Evolutionary conservation across 2,113 vertebrate species (phyloP), one percentile per base, ranked within the genome.

Genomic region (Antechinus stuartii): DNA sequence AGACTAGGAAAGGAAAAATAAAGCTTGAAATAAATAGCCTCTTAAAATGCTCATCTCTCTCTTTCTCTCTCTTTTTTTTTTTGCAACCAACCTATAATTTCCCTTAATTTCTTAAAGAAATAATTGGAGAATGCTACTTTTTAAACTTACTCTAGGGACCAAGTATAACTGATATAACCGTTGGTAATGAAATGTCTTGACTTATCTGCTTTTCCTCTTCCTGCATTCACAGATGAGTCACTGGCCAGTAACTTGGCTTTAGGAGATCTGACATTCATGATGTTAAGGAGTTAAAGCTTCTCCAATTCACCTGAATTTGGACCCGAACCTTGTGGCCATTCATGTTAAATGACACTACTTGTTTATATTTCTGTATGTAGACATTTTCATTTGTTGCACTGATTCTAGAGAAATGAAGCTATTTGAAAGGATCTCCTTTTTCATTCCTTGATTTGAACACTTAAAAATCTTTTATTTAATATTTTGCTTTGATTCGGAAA

Each of bases 1-100:
- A 96, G 89, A 96, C 93, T 90, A 42, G 95, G 49, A 96, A 96
- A 92, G 94, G 54, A 92, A 96, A 95, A 97, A 96, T 47, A 96
- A 96, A 98, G 91, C 97, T 94, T 98, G 54, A 96, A 98, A 96
- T 97, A 54, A 98, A 96, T 97, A 53, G 35, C 95, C 97, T 98
- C 94, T 90, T 76, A 94, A 95, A 92, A 14, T 96, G 94, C 92
- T 42, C 53, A 19, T 68, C 47, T 96, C 54, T 97, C 49, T 49
- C 49, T 49, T 5, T 49, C 47, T 49, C 47, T 47, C 47, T 47
- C 47, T 47, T 2, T 47, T 2, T 47, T 2, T 47, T 49, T 49
- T 49, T 49, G 50, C 50, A 11, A 52, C 50, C 50, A 50, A 9
- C 0, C 93, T 27, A 1, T 96, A 96, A 91, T 42, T 11, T 96